A percentile compares a stretch with the other conserved stretches of the same genome.
Evolutionary conservation across 2,113 vertebrate genomes (phyloP).

Genomic region (Prionailurus bengalensis): DNA sequence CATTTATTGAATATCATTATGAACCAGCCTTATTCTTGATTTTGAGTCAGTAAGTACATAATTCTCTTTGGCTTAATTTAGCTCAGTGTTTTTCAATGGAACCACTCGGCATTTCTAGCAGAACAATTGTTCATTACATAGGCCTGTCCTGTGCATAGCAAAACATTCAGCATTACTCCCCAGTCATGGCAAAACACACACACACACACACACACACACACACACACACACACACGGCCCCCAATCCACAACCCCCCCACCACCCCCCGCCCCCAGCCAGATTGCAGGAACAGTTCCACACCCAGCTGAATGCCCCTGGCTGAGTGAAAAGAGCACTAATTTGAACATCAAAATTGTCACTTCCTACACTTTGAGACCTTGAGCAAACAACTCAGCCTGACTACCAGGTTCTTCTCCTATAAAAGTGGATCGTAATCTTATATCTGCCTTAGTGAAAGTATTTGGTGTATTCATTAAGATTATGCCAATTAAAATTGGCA

Average conservation of each 20-base stretch:
- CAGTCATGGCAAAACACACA: background rate
- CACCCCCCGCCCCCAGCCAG: background rate
- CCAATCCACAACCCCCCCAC: background rate
- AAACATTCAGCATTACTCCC: background rate
- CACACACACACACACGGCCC: background rate
- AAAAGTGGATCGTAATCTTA: background rate
- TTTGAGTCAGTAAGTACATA: slow-evolving; percentile 11
- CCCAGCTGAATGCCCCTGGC: background rate
- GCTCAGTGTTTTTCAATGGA: slow-evolving; percentile 34
- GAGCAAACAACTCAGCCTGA: background rate
- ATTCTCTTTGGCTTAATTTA: slow-evolving; percentile 57
- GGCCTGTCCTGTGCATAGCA: background rate
- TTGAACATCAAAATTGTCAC: background rate
- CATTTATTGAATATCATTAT: slow-evolving; percentile 6
- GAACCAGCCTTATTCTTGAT: background rate
- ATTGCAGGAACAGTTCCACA: background rate
- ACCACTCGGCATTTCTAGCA: background rate
- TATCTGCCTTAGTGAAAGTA: background rate
- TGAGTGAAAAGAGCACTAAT: background rate
- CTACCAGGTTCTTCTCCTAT: background rate
- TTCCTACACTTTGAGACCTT: background rate
- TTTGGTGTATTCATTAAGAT: background rate
- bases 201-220: background rate
- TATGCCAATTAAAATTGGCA: background rate
- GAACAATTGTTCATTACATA: background rate